Evolutionary conservation across 2,888 invertebrate species (phyloP).

Genomic region (Pyralis farinalis): DNA sequence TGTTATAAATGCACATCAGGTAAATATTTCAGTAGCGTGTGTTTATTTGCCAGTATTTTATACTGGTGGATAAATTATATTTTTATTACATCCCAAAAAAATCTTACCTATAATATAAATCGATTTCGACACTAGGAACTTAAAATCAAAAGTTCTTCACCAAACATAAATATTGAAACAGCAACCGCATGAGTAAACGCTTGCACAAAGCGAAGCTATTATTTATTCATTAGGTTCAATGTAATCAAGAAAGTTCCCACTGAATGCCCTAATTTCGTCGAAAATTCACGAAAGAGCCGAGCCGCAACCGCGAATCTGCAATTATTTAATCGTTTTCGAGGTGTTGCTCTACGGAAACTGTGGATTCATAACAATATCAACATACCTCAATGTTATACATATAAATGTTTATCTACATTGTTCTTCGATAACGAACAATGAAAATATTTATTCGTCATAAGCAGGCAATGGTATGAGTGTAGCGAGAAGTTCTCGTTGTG

Average conservation of each 20-base stretch:
- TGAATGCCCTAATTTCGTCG: constrained; percentile 58
- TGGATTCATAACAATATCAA: constrained; percentile 42
- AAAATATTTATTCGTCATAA: constrained; percentile 13
- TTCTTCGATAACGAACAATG: constrained; percentile 15
- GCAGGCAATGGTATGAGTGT: constrained; percentile 30
- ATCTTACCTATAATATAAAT: too few relatives aligned
- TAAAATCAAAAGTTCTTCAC: neutral
- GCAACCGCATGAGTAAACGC: constrained; percentile 10
- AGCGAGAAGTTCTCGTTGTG: constrained; percentile 22
- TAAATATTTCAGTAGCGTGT: too few relatives aligned
- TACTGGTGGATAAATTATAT: too few relatives aligned
- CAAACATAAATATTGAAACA: neutral
- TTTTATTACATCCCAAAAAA: too few relatives aligned
- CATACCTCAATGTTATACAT: constrained; percentile 19
- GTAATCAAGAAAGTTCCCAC: constrained; percentile 60
- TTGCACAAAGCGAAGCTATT: constrained; percentile 42
- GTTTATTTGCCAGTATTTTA: too few relatives aligned
- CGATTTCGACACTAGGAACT: too few relatives aligned
- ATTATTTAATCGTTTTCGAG: constrained; percentile 73
- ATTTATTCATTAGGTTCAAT: constrained; percentile 58
- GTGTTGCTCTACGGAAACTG: constrained; percentile 64
- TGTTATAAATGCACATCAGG: too few relatives aligned
- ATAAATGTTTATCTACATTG: constrained; percentile 22
- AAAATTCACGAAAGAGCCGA: constrained; percentile 59
- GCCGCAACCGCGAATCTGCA: constrained; percentile 60